Conservation (phyloP, 2,888 invertebrate genomes). For the Lepetodrilus schrolli region DNA sequence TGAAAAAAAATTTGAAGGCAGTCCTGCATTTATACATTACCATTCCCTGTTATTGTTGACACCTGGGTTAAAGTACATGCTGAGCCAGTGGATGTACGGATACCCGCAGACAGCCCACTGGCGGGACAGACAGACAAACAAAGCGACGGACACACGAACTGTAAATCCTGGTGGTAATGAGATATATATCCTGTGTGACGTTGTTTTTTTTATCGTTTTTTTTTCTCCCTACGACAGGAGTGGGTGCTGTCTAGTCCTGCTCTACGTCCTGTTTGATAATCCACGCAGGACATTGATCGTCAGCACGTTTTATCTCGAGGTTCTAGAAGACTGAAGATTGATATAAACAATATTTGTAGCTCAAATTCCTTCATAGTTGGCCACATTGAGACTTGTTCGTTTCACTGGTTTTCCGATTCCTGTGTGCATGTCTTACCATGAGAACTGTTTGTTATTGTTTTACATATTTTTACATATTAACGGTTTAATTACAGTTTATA, state of each 20-base stretch:
- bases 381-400: constrained; percentile 26
- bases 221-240: too few relatives aligned
- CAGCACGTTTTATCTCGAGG: constrained; percentile 6
- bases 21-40: constrained; percentile 18
- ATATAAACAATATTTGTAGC: neutral
- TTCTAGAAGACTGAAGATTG: constrained; percentile 6
- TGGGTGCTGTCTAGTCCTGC: neutral
- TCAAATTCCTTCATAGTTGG: constrained; percentile 22
- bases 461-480: constrained; percentile 27
- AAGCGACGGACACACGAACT: neutral
- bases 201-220: too few relatives aligned
- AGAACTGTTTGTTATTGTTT: constrained; percentile 25
- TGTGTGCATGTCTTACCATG: constrained; percentile 16
- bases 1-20: neutral
- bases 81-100: neutral
- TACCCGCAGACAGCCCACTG: neutral
- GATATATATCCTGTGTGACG: constrained; percentile 2
- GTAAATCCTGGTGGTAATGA: constrained; percentile 13
- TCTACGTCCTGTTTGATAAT: neutral
- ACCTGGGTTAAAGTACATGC: neutral
- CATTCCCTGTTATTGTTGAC: constrained; percentile 6
- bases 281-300: neutral
- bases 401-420: constrained; percentile 19
- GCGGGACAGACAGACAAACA: constrained; percentile 8
- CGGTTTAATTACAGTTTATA: constrained; percentile 17